Evolutionary conservation across 2,113 vertebrate genomes (phyloP), one percentile per base, ranked within the genome.

Genomic region (Pseudopodoces humilis): DNA sequence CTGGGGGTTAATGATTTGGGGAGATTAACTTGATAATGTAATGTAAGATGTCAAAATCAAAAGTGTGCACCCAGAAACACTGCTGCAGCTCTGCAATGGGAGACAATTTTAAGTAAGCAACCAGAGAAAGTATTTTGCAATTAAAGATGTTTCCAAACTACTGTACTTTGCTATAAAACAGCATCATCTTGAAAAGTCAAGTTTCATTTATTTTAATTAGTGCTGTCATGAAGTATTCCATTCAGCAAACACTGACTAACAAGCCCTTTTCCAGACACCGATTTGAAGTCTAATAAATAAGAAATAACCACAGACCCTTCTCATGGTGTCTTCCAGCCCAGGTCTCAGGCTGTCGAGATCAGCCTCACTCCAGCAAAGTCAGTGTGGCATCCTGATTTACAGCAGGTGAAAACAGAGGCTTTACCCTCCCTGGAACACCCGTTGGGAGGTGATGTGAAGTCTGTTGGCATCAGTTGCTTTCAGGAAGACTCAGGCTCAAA

Each of bases 141-240:
- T 96, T 96, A 96, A 83, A 96, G 83, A 94, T 94, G 96, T 97
- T 96, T 96, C 91, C 96, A 97, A 97, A 96, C 94, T 96, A 94
- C 94, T 92, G 86, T 96, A 95, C 55, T 95, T 93, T 43, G 62
- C 94, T 91, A 63, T 95, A 84, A 92, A 96, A 96, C 95, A 81
- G 2, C 20, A 17, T 94, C 92, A 70, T 94, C 88, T 91, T 87
- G 74, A 96, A 96, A 96, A 96, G 95, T 87, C 95, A 96, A 96
- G 94, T 96, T 96, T 96, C 96, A 96, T 96, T 95, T 96, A 87
- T 94, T 97, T 96, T 94, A 96, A 97, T 97, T 95, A 95, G 88
- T 1, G 4, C 86, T 87, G 86, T 86, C 92, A 86, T 49, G 70
- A 95, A 92, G 90, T 79, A 92, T 89, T 95, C 86, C 30, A 1